phyloP scores from a whole-genome alignment of 1,140 invertebrate genomes.

The Phthorimaea operculella region DNA sequence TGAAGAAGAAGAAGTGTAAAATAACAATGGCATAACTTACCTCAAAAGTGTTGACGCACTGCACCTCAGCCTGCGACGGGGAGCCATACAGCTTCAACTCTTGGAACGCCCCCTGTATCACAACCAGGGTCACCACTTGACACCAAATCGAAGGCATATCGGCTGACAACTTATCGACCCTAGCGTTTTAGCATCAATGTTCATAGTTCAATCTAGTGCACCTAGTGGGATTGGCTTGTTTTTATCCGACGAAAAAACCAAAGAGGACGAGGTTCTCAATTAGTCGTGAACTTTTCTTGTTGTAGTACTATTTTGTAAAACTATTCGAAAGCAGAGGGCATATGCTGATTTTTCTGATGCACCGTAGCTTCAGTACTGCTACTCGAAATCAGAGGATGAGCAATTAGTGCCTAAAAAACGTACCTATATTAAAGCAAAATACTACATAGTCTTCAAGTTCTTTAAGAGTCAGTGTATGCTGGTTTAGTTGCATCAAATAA shows the following conservation, averaged over 20 bases:
- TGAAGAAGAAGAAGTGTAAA: too few species aligned
- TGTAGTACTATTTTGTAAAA: too few species aligned
- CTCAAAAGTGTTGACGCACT: conserved; percentile 72
- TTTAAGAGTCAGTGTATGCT: too few species aligned
- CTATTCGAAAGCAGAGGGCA: too few species aligned
- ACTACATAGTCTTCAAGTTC: too few species aligned
- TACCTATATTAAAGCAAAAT: too few species aligned
- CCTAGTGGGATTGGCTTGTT: background rate
- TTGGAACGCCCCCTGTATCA: conserved; percentile 79
- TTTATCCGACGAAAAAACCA: background rate
- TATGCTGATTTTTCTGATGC: too few species aligned
- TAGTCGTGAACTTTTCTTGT: too few species aligned
- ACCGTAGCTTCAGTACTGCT: too few species aligned
- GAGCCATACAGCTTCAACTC: conserved; percentile 78
- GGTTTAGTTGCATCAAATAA: background rate
- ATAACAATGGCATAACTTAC: conserved; percentile 45
- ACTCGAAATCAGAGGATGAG: too few species aligned
- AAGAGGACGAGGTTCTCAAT: background rate
- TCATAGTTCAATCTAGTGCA: background rate
- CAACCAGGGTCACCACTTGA: conserved; percentile 51
- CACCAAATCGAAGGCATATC: conserved; percentile 29
- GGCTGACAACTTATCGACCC: conserved; percentile 39
- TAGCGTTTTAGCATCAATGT: background rate
- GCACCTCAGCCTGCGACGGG: conserved; percentile 74
- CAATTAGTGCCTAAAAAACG: too few species aligned